A percentile compares a stretch with the other conserved stretches of the same genome.
Evolutionary conservation across 2,888 invertebrate species (phyloP).

Genomic region (Amphiduros pacificus): DNA sequence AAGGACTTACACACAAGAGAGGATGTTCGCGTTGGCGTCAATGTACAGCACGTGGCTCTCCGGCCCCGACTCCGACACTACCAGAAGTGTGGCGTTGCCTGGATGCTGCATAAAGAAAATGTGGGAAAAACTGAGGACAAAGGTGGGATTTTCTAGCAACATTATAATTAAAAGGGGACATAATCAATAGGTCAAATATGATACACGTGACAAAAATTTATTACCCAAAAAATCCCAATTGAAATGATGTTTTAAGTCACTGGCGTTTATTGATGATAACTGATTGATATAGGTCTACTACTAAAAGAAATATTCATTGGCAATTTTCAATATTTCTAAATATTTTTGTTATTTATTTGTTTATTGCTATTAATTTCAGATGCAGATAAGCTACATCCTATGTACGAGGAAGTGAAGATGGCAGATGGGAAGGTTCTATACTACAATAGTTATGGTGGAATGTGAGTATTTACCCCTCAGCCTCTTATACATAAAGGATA

Average conservation of each 20-base stretch:
- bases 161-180: background rate
- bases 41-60: constrained; percentile 54
- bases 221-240: background rate
- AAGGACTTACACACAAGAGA: constrained; percentile 38
- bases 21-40: constrained; percentile 21
- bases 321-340: background rate
- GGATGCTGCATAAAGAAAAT: constrained; percentile 70
- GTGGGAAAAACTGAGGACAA: background rate
- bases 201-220: background rate
- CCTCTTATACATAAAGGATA: background rate
- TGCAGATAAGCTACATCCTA: constrained; percentile 38
- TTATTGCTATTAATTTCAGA: constrained; percentile 16
- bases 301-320: no score
- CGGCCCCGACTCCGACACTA: constrained; percentile 68
- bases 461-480: constrained; percentile 39
- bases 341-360: background rate
- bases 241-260: no score
- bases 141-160: background rate
- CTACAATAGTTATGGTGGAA: constrained; percentile 63
- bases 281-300: no score
- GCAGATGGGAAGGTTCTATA: constrained; percentile 52
- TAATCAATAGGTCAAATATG: no score
- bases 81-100: constrained; percentile 69
- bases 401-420: constrained; percentile 50
- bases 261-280: no score